Evolutionary conservation across 2,888 invertebrate species (phyloP).

Genomic region (Pollenia labialis): DNA sequence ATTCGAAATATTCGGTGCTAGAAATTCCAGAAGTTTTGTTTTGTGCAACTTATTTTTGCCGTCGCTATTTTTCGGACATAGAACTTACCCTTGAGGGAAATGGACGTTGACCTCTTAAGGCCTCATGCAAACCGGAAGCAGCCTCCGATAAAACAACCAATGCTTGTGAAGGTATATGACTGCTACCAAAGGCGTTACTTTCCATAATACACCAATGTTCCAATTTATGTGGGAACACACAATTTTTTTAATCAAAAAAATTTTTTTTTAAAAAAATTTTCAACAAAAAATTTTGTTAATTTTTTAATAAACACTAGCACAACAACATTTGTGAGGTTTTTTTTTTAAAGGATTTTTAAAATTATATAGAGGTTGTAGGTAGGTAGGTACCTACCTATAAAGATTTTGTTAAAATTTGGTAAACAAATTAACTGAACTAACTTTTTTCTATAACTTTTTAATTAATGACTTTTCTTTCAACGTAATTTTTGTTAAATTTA

Average conservation of each 20-base stretch:
- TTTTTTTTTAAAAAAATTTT: constrained; percentile 6
- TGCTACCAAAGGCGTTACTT: constrained; percentile 90
- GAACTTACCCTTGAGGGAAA: constrained; percentile 89
- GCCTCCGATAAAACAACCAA: constrained; percentile 91
- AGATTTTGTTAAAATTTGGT: no score
- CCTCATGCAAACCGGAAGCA: constrained; percentile 90
- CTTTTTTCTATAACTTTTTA: constrained; percentile 27
- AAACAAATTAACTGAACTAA: background rate
- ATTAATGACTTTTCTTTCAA: constrained; percentile 4
- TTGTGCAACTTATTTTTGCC: background rate
- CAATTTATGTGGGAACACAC: constrained; percentile 46
- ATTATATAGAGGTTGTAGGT: background rate
- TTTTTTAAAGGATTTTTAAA: background rate
- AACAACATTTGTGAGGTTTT: constrained; percentile 20
- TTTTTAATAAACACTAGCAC: constrained; percentile 22
- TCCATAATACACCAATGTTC: constrained; percentile 86
- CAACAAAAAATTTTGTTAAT: background rate
- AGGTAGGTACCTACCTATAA: no score
- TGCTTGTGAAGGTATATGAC: constrained; percentile 90
- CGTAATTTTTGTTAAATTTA: constrained; percentile 47
- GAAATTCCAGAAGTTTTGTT: no score
- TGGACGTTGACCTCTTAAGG: constrained; percentile 90
- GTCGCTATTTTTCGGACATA: background rate
- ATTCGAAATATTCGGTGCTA: no score
- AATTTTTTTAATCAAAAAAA: background rate